Conservation (phyloP, 2,888 invertebrate species). For the Orchestes rusci region DNA sequence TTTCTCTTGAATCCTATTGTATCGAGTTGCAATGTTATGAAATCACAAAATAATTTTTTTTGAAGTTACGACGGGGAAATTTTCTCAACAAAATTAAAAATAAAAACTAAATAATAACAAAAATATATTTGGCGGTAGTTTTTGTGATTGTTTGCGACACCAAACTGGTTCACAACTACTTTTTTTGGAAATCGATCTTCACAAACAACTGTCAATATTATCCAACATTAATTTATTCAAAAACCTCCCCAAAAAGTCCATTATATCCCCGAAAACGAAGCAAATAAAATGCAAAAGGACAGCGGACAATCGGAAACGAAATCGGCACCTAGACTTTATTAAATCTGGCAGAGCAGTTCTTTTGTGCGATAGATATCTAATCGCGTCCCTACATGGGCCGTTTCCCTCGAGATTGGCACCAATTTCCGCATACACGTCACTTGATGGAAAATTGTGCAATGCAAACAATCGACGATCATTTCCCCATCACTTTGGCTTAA, state of each 20-base stretch:
- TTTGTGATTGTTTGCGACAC: no score
- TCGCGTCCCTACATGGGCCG: conserved; percentile 35
- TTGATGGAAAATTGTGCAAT: conserved; percentile 42
- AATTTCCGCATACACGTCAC: conserved; percentile 47
- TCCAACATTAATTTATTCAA: not conserved
- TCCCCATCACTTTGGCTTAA: conserved; percentile 22
- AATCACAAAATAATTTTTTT: no score
- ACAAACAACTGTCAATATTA: not conserved
- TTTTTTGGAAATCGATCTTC: no score
- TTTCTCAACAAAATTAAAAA: no score
- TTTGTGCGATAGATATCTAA: conserved; percentile 42
- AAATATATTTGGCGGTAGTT: no score
- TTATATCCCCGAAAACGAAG: no score
- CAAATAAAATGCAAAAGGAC: conserved; percentile 33
- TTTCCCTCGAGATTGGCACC: conserved; percentile 45
- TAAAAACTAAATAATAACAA: no score
- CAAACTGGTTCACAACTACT: no score
- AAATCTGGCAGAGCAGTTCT: conserved; percentile 40
- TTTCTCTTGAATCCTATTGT: no score
- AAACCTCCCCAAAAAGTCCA: conserved; percentile 28
- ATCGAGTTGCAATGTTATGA: no score
- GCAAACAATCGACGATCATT: conserved; percentile 38
- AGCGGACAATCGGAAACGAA: conserved; percentile 42
- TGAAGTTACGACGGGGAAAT: no score
- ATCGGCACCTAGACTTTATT: conserved; percentile 41